phyloP scores from a whole-genome alignment of 2,888 invertebrate species.

The Cephus pygmeus region DNA sequence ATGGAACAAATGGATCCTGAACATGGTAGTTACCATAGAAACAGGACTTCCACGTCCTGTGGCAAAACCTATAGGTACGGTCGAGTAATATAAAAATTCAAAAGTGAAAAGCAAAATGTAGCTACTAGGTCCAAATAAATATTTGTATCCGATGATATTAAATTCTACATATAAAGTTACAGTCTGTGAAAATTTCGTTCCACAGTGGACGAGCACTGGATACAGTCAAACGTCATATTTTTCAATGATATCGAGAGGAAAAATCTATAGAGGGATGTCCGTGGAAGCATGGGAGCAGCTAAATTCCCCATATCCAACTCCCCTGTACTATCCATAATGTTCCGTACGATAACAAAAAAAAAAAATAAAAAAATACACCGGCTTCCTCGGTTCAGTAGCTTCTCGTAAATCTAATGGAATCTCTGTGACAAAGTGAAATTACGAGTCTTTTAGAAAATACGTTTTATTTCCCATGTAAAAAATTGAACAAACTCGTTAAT shows the following conservation, averaged over 20 bases:
- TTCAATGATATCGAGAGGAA: not conserved
- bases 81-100: not conserved
- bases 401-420: not conserved
- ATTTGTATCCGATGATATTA: not conserved
- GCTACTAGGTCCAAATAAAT: not conserved
- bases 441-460: not conserved
- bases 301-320: not conserved
- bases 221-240: not conserved
- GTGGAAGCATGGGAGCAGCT: not conserved
- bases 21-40: conserved; percentile 11
- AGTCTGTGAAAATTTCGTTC: not conserved
- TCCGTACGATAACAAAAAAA: not conserved
- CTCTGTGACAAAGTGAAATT: not conserved
- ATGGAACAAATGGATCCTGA: not conserved
- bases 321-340: not conserved
- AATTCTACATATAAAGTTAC: not conserved
- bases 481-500: not conserved
- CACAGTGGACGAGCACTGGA: not conserved
- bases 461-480: not conserved
- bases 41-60: not conserved
- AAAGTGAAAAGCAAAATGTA: not conserved
- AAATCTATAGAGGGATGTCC: not conserved
- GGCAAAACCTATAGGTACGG: not conserved
- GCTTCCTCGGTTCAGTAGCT: not conserved
- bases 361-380: not conserved